Evolutionary conservation across 1,140 invertebrate genomes (phyloP).

Genomic region (Calephelis nemesis): DNA sequence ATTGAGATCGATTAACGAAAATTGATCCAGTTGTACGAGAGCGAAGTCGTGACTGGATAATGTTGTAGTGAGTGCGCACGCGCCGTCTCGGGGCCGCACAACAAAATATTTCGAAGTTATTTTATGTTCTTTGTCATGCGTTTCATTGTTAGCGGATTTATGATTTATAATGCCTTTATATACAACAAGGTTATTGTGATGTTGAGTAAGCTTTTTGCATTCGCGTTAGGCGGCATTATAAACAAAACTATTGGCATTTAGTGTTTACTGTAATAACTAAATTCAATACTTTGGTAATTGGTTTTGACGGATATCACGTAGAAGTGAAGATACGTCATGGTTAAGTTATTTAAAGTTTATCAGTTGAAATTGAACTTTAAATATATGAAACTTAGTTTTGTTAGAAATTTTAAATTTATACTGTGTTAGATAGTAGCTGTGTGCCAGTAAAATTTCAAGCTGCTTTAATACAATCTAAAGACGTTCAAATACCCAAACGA

Average conservation of each 20-base stretch:
- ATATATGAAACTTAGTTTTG: too few relatives aligned
- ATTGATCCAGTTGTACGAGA: slow-evolving; percentile 46
- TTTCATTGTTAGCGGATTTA: slow-evolving; percentile 61
- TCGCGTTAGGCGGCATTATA: slow-evolving; percentile 23
- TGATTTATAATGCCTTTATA: slow-evolving; percentile 62
- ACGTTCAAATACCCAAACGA: too few relatives aligned
- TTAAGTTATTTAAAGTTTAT: too few relatives aligned
- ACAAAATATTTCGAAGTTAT: slow-evolving; percentile 59
- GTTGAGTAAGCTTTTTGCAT: slow-evolving; percentile 41
- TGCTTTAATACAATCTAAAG: too few relatives aligned
- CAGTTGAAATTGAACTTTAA: too few relatives aligned
- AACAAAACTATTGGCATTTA: slow-evolving; percentile 24
- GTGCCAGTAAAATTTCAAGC: too few relatives aligned
- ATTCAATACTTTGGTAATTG: too few relatives aligned
- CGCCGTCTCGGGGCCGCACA: slow-evolving; percentile 56
- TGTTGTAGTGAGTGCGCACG: slow-evolving; percentile 57
- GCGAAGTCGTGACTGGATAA: slow-evolving; percentile 58
- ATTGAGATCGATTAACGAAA: slow-evolving; percentile 57
- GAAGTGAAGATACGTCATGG: too few relatives aligned
- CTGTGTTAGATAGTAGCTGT: too few relatives aligned
- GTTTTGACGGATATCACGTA: too few relatives aligned
- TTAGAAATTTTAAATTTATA: too few relatives aligned
- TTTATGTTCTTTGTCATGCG: slow-evolving; percentile 59
- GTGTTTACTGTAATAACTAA: slow-evolving; percentile 2
- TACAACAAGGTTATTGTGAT: slow-evolving; percentile 51